phyloP scores from a whole-genome alignment of 2,888 invertebrate species.

The Prostheceraeus crozeri region DNA sequence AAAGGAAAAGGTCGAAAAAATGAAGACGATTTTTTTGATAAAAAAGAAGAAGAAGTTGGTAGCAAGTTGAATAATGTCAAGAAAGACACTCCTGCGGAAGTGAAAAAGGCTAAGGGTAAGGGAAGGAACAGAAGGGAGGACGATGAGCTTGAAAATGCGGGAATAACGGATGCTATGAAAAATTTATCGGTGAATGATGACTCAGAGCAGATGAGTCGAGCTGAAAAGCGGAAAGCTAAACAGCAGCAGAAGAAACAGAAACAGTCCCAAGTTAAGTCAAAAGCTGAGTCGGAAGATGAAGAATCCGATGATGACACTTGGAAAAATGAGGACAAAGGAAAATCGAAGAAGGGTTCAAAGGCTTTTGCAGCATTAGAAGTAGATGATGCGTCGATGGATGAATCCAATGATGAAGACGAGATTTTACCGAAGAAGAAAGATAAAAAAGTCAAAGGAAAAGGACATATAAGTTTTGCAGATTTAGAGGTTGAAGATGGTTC shows the following conservation, averaged over 20 bases:
- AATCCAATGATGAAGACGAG: not conserved
- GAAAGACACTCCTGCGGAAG: not conserved
- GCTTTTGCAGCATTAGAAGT: not conserved
- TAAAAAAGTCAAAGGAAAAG: not conserved
- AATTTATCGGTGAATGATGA: not conserved
- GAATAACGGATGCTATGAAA: not conserved
- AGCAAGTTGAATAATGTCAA: not conserved
- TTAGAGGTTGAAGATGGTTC: conserved; percentile 14
- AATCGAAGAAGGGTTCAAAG: not conserved
- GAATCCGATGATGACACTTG: not conserved
- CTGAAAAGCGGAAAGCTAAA: not conserved
- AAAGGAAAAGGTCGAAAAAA: conserved; percentile 14
- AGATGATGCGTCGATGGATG: not conserved
- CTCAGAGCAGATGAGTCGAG: not conserved
- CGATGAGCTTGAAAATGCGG: not conserved
- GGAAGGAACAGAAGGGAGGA: not conserved
- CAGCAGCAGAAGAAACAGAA: not conserved
- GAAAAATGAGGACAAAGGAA: not conserved
- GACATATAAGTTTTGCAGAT: conserved; percentile 1
- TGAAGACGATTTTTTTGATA: conserved; percentile 25
- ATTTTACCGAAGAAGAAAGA: not conserved
- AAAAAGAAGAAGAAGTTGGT: conserved; percentile 11
- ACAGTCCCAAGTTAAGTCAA: not conserved
- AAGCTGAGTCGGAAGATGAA: not conserved
- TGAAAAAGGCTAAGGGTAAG: not conserved